Base-by-base conservation (phyloP, 2,797 vertebrate genomes). In the Eulemur rubriventer region DNA sequence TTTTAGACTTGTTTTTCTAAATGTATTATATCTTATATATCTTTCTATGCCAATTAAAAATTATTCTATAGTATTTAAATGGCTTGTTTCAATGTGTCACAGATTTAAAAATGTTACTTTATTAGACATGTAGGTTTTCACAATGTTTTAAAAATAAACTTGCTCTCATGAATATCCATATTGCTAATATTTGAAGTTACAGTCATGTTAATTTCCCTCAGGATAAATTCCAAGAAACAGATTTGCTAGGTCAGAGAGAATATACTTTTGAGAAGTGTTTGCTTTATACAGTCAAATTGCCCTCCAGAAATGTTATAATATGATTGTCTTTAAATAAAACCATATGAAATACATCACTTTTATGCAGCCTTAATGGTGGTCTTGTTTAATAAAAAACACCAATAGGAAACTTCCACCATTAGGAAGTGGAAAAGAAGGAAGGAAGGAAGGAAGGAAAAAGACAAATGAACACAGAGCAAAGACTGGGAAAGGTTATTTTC, bases 131-230 rank as follows among this genome's bases (percentile, higher is more conserved):
- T 67, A 73, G 57, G 2, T 57, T 69, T 93, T 84, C 50, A 24
- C 26, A 87, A 67, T 87, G 14, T 72, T 95, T 96, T 78, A 81
- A 93, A 95, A 89, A 85, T 90, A 93, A 93, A 84, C 14, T 83
- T 73, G 6, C 38, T 87, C 30, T 92, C 89, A 80, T 16, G 30
- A 92, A 73, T 81, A 41, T 73, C 70, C 30, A 75, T 61, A 38
- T 84, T 67, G 73, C 17, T 90, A 96, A 91, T 28, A 9, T 79
- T 70, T 94, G 84, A 90, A 73, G 50, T 79, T 59, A 75, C 0
- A 88, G 52, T 94, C 38, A 28, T 50, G 12, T 43, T 95, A 72
- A 82, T 93, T 95, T 97, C 46, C 13, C 50, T 95, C 57, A 94
- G 33, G 61, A 73, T 92, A 94, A 65, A 85, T 95, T 80, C 59